A percentile compares a stretch with the other conserved stretches of the same genome.
These are phyloP conservation scores for Dexiosoma caninum DNA, from an alignment of 2,888 invertebrate genomes.

Conservation along the genomic window DNA sequence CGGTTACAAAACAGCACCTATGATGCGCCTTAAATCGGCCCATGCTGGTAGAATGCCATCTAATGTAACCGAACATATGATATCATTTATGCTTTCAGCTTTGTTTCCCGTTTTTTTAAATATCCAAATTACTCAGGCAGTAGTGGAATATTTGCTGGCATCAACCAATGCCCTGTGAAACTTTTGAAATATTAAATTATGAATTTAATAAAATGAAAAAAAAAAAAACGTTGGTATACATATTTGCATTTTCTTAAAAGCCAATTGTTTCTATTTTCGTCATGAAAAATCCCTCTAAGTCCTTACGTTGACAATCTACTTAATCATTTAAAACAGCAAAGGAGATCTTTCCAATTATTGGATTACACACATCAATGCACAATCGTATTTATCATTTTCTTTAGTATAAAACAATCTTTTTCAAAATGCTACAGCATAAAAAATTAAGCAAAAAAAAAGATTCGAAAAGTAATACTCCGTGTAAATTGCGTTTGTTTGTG, in stretches of 20 bases:
- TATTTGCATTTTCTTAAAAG: not conserved
- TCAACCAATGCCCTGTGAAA: no score
- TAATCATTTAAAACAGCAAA: not conserved
- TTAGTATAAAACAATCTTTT: conserved; percentile 26
- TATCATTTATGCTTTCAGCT: no score
- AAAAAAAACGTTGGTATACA: not conserved
- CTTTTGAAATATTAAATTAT: not conserved
- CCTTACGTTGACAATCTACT: not conserved
- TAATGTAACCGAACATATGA: no score
- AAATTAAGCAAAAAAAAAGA: no score
- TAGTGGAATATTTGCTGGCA: no score
- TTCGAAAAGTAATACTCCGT: no score
- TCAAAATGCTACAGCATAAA: not conserved
- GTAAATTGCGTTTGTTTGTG: no score
- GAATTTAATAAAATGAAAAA: conserved; percentile 20
- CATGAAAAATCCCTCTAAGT: not conserved
- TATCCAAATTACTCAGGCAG: no score
- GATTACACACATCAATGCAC: conserved; percentile 54
- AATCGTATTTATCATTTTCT: conserved; percentile 45
- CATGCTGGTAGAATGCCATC: no score
- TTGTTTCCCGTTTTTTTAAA: no score
- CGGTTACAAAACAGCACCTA: no score
- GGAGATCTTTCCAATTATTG: conserved; percentile 20
- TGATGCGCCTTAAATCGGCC: no score
- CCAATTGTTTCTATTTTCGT: not conserved